Conservation (phyloP, 1,140 invertebrate species). For the Lepidotrigona ventralis region DNA sequence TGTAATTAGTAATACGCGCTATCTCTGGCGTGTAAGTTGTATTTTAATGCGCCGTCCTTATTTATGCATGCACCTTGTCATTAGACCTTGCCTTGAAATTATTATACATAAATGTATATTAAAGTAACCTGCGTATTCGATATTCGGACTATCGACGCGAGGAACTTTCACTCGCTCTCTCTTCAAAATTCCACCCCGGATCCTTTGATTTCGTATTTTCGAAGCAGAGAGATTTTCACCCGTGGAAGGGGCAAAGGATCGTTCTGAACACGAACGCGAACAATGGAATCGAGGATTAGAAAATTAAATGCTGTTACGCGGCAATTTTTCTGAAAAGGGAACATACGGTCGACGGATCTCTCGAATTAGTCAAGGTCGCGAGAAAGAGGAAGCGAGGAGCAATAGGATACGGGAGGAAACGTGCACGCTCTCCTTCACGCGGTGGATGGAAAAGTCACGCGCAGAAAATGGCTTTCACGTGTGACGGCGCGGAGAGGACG, state of each 20-base stretch:
- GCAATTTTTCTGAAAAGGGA: neutral
- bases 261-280: neutral
- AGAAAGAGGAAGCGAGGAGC: conserved; percentile 30
- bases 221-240: neutral
- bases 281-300: neutral
- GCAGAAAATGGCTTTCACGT: conserved; percentile 61
- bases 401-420: neutral
- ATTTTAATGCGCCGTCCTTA: neutral
- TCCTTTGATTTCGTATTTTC: neutral
- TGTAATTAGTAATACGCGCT: conserved; percentile 11
- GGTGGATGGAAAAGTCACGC: conserved; percentile 1
- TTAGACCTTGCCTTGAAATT: neutral
- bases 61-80: neutral
- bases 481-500: conserved; percentile 41
- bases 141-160: neutral
- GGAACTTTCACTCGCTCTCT: neutral
- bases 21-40: neutral
- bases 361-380: conserved; percentile 45
- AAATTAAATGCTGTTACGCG: neutral
- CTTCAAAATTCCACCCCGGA: too few relatives aligned
- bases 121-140: neutral
- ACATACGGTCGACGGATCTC: neutral
- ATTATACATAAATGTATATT: too few relatives aligned
- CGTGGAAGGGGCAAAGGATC: neutral
- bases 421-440: neutral